Percentiles rank a stretch among this genome's conserved stretches.
phyloP scores from a whole-genome alignment of 92 coral and sea anemone genomes.

The Metridium senile region DNA sequence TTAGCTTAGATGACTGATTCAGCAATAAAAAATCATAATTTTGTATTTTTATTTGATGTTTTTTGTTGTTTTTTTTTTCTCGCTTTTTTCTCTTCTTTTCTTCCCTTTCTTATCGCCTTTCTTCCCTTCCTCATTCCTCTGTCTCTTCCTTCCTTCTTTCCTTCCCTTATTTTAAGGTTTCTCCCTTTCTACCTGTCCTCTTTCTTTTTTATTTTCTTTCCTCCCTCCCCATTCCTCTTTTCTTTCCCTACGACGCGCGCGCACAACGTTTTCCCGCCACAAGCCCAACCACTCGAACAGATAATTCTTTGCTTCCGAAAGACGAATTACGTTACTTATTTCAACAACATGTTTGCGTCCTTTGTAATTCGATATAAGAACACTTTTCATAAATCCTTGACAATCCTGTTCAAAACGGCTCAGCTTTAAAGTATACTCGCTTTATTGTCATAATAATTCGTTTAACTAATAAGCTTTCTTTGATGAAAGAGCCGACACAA shows the following conservation, averaged over 20 bases:
- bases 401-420: not conserved
- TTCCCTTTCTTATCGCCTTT: too few species aligned
- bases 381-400: not conserved
- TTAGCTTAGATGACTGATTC: too few species aligned
- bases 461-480: not conserved
- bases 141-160: too few species aligned
- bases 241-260: not conserved
- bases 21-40: too few species aligned
- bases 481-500: not conserved
- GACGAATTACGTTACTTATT: not conserved
- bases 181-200: not conserved
- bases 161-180: not conserved
- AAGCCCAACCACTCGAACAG: not conserved
- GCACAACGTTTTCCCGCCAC: constrained; percentile 5
- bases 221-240: not conserved
- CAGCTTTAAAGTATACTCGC: not conserved
- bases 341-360: not conserved
- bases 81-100: too few species aligned
- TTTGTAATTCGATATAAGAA: not conserved
- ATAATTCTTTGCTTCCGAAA: not conserved
- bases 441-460: not conserved
- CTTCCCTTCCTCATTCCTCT: too few species aligned
- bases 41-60: too few species aligned
- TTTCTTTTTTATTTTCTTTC: not conserved
- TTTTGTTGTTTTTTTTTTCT: too few species aligned